phyloP scores from a whole-genome alignment of 1,140 invertebrate species.

The Drosophila melanica region DNA sequence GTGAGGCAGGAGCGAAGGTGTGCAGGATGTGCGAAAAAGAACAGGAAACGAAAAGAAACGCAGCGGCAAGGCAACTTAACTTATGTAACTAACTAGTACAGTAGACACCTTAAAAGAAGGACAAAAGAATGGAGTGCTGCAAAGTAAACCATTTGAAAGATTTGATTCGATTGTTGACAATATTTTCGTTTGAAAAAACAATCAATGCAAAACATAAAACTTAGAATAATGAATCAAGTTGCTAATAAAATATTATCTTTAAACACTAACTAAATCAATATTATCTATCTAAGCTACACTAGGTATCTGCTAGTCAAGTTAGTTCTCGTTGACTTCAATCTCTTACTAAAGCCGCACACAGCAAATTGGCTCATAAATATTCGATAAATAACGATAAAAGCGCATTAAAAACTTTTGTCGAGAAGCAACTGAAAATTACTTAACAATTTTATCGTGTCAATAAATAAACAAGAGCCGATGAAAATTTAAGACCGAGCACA shows the following conservation, averaged over 20 bases:
- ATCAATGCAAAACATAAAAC: too few species aligned
- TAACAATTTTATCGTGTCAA: conserved; percentile 42
- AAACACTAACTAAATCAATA: too few species aligned
- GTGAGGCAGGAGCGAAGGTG: not conserved
- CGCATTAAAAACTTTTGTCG: conserved; percentile 56
- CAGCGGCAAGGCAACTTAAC: conserved; percentile 2
- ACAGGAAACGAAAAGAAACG: conserved; percentile 7
- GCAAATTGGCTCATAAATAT: conserved; percentile 65
- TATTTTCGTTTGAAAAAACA: too few species aligned
- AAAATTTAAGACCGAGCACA: conserved; percentile 55
- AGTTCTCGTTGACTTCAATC: not conserved
- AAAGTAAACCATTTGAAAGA: not conserved
- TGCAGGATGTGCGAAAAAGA: conserved; percentile 2
- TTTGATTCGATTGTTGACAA: not conserved
- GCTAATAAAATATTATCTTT: too few species aligned
- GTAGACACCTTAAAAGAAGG: not conserved
- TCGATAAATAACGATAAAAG: conserved; percentile 69
- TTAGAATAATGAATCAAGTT: too few species aligned
- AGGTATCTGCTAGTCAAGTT: not conserved
- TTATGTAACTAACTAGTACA: not conserved
- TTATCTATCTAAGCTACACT: not conserved
- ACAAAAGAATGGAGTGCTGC: not conserved
- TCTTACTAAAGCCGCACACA: not conserved
- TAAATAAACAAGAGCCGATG: conserved; percentile 53
- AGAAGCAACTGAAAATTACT: conserved; percentile 23